These are phyloP conservation scores for Dasypolia templi DNA, from an alignment of 2,888 invertebrate genomes.

Conservation along the genomic window DNA sequence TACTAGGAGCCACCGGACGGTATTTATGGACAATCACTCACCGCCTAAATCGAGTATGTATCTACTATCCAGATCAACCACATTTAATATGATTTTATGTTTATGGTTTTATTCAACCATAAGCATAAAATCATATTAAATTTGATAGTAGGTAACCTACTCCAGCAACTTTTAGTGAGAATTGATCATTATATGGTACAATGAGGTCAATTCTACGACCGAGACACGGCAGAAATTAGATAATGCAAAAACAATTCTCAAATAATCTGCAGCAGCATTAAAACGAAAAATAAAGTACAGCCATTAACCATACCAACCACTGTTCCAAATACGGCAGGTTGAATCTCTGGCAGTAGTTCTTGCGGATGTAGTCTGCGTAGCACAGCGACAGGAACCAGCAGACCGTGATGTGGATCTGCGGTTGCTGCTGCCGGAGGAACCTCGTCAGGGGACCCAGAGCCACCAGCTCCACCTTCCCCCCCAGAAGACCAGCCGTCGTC, in stretches of 20 bases:
- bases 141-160: neutral
- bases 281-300: neutral
- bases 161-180: neutral
- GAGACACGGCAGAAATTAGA: neutral
- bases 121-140: no score
- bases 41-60: no score
- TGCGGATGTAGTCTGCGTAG: slow-evolving; percentile 87
- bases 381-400: slow-evolving; percentile 88
- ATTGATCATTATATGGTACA: neutral
- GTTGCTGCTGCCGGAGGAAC: slow-evolving; percentile 86
- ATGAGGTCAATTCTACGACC: neutral
- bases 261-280: no score
- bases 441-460: slow-evolving; percentile 82
- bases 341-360: slow-evolving; percentile 85
- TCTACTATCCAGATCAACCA: no score
- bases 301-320: slow-evolving; percentile 80
- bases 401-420: slow-evolving; percentile 87
- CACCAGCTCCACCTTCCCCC: slow-evolving; percentile 76
- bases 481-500: slow-evolving; percentile 85
- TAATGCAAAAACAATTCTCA: neutral
- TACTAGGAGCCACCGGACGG: no score
- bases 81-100: no score
- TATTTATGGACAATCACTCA: no score
- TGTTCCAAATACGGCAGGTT: slow-evolving; percentile 87
- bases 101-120: no score